Conservation (phyloP, 2,797 vertebrate species). For the Myotis daubentonii region DNA sequence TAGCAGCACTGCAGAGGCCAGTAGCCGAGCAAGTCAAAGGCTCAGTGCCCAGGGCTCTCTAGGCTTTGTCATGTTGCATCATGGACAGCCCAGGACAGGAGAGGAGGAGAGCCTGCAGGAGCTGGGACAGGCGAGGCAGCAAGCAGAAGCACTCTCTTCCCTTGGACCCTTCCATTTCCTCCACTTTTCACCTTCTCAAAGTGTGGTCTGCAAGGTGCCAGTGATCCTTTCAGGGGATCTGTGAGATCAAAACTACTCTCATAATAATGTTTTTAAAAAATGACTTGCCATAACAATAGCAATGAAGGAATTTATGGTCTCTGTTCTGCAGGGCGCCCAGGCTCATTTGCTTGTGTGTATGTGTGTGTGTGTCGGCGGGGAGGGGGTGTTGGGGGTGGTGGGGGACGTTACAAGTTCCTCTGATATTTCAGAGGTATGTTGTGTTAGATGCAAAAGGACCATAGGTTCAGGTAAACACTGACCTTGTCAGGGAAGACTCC, state of each 20-base stretch:
- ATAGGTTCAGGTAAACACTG: no score
- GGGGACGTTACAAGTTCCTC: no score
- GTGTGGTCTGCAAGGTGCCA: background rate
- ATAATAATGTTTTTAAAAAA: background rate
- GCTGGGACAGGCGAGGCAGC: background rate
- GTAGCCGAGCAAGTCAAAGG: background rate
- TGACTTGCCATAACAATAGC: no score
- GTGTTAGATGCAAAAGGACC: no score
- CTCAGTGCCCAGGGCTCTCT: background rate
- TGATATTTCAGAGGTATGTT: no score
- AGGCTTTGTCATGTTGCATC: fast-evolving
- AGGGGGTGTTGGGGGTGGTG: no score
- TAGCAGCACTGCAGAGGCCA: background rate
- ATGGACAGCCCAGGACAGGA: background rate
- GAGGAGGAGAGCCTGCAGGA: background rate
- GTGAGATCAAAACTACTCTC: background rate
- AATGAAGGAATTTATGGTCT: no score
- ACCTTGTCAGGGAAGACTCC: no score
- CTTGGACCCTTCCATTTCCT: background rate
- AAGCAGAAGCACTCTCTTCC: background rate
- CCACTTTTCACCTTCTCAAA: background rate
- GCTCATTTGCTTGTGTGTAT: no score
- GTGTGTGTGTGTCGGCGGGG: no score
- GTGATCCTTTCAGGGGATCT: background rate
- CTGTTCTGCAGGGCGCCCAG: no score